phyloP scores from a whole-genome alignment of 2,113 vertebrate species.

The Neolamprologus ventralis region DNA sequence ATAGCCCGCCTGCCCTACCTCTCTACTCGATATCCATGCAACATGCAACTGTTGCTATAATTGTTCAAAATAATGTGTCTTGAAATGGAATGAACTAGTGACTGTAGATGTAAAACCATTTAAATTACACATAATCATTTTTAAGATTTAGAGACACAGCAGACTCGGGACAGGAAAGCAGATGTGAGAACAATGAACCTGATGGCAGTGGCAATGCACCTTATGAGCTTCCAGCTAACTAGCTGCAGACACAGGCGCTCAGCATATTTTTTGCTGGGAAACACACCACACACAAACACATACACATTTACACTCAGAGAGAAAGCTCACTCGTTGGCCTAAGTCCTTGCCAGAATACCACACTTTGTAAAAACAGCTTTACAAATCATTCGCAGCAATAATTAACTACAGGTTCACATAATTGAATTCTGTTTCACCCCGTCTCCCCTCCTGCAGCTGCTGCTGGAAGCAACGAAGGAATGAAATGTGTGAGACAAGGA shows the following conservation, averaged over 20 bases:
- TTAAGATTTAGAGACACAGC: neutral
- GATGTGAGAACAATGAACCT: constrained; percentile 4
- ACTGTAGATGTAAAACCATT: neutral
- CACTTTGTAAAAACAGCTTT: constrained; percentile 65
- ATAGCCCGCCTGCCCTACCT: neutral
- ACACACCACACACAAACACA: constrained; percentile 17
- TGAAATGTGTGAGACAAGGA: constrained; percentile 10
- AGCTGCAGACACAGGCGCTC: constrained; percentile 20
- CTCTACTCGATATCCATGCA: neutral
- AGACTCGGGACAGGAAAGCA: neutral
- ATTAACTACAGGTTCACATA: constrained; percentile 66
- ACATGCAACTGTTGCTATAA: neutral
- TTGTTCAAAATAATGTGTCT: neutral
- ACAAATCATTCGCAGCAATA: constrained; percentile 64
- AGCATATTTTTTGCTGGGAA: constrained; percentile 20
- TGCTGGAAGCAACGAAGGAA: constrained; percentile 29
- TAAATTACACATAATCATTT: neutral
- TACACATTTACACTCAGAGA: constrained; percentile 17
- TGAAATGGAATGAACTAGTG: neutral
- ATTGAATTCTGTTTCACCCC: constrained; percentile 54
- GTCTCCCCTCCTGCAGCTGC: constrained; percentile 13
- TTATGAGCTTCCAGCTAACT: constrained; percentile 19
- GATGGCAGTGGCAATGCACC: neutral
- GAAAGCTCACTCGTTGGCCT: constrained; percentile 37
- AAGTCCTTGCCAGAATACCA: constrained; percentile 52